These are phyloP conservation scores for Dione juno DNA, from an alignment of 2,888 invertebrate genomes.

Conservation along the genomic window DNA sequence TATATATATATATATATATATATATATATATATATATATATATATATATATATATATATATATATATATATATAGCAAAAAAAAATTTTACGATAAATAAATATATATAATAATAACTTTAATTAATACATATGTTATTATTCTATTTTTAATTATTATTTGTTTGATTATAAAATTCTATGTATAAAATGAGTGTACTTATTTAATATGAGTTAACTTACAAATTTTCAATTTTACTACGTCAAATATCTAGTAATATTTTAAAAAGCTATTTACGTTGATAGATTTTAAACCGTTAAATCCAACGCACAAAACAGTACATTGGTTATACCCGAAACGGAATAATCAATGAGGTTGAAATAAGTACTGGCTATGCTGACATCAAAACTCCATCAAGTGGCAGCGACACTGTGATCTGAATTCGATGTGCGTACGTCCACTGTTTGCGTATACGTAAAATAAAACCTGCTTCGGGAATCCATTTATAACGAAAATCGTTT, in stretches of 20 bases:
- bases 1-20: too few relatives aligned
- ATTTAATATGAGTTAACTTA: too few relatives aligned
- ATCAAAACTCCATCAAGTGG: constrained; percentile 73
- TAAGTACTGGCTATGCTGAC: constrained; percentile 55
- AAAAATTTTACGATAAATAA: too few relatives aligned
- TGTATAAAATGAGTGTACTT: too few relatives aligned
- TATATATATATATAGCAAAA: too few relatives aligned
- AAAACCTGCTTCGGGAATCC: constrained; percentile 32
- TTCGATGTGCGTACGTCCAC: constrained; percentile 69
- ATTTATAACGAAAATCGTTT: constrained; percentile 41
- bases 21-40: too few relatives aligned
- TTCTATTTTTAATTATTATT: too few relatives aligned
- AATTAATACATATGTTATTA: too few relatives aligned
- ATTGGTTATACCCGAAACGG: constrained; percentile 15
- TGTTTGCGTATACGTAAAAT: constrained; percentile 49
- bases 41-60: too few relatives aligned
- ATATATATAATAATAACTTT: too few relatives aligned
- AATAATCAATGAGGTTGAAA: constrained; percentile 46
- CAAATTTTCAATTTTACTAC: neutral
- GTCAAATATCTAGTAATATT: neutral
- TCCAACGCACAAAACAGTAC: neutral
- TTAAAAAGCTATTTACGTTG: neutral
- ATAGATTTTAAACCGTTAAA: neutral
- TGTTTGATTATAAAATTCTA: too few relatives aligned
- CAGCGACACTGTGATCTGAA: constrained; percentile 64